These are phyloP conservation scores for Drosophila gunungcola DNA, from an alignment of 1,140 invertebrate species.

Conservation along the genomic window DNA sequence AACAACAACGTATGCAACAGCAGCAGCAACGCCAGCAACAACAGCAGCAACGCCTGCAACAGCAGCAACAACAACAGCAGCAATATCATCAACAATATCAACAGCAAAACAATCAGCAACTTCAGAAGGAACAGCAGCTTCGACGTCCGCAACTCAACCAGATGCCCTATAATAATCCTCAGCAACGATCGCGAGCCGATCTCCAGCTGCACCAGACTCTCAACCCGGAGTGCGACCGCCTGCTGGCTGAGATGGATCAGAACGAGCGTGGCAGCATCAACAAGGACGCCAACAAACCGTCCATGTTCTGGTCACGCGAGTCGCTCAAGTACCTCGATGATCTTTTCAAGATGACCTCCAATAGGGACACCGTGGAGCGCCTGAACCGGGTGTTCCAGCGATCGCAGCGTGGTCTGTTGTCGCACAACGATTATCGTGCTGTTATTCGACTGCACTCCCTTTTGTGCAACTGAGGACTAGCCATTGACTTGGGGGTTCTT, in stretches of 20 bases:
- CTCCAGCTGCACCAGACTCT: constrained; percentile 36
- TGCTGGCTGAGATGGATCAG: constrained; percentile 45
- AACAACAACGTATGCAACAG: constrained; percentile 8
- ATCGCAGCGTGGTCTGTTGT: constrained; percentile 63
- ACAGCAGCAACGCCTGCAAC: constrained; percentile 6
- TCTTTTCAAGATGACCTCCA: constrained; percentile 48
- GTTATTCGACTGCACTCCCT: constrained; percentile 69
- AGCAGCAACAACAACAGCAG: constrained; percentile 8
- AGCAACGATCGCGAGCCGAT: constrained; percentile 42
- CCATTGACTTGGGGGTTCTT: neutral
- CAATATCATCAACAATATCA: neutral
- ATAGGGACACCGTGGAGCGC: constrained; percentile 49
- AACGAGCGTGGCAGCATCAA: constrained; percentile 39
- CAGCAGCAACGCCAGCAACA: neutral
- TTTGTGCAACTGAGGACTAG: constrained; percentile 45
- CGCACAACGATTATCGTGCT: constrained; percentile 79
- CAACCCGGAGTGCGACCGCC: constrained; percentile 51
- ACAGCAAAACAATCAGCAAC: constrained; percentile 5
- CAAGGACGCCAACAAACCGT: constrained; percentile 56
- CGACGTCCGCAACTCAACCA: constrained; percentile 17
- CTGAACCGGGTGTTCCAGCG: constrained; percentile 66
- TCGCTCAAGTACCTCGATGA: constrained; percentile 71
- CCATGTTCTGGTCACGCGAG: constrained; percentile 79
- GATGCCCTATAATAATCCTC: constrained; percentile 55
- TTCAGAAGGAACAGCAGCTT: neutral